phyloP scores from a whole-genome alignment of 2,888 invertebrate genomes.

The Sabatieria punctata region DNA sequence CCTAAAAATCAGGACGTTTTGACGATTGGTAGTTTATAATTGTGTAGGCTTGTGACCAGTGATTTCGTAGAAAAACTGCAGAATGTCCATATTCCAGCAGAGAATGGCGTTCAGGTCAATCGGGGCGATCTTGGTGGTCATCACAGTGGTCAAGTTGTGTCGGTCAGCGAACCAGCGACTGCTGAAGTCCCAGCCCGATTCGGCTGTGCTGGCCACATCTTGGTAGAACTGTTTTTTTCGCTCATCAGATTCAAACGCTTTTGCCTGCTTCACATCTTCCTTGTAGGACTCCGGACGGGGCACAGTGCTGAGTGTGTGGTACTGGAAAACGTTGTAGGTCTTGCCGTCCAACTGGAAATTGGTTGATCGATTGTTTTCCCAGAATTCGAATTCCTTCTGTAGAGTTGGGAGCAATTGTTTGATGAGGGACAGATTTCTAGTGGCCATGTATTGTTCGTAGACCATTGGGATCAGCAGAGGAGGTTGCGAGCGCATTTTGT shows the following conservation, averaged over 20 bases:
- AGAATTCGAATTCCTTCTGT: conserved; percentile 47
- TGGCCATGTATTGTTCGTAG: conserved; percentile 51
- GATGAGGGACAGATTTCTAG: conserved; percentile 9
- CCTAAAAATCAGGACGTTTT: too few species aligned
- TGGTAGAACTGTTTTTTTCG: conserved; percentile 48
- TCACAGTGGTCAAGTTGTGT: conserved; percentile 45
- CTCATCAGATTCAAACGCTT: conserved; percentile 21
- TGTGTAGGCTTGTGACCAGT: conserved; percentile 17
- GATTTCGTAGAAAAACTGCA: conserved; percentile 39
- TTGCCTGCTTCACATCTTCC: conserved; percentile 27
- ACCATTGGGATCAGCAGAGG: conserved; percentile 38
- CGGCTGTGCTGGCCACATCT: conserved; percentile 70
- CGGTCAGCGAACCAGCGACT: conserved; percentile 66
- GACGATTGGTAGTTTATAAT: too few species aligned
- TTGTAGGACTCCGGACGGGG: conserved; percentile 77
- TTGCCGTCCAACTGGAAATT: conserved; percentile 36
- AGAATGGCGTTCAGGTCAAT: conserved; percentile 65
- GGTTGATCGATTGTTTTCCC: conserved; percentile 49
- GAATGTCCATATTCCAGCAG: conserved; percentile 48
- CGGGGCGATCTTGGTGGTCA: conserved; percentile 51
- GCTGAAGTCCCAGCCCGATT: conserved; percentile 92
- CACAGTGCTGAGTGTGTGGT: conserved; percentile 35
- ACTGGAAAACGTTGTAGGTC: conserved; percentile 49
- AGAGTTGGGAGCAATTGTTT: conserved; percentile 23
- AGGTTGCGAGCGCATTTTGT: conserved; percentile 33